Conservation (phyloP, 2,888 invertebrate species). For the Spilarctia lutea region DNA sequence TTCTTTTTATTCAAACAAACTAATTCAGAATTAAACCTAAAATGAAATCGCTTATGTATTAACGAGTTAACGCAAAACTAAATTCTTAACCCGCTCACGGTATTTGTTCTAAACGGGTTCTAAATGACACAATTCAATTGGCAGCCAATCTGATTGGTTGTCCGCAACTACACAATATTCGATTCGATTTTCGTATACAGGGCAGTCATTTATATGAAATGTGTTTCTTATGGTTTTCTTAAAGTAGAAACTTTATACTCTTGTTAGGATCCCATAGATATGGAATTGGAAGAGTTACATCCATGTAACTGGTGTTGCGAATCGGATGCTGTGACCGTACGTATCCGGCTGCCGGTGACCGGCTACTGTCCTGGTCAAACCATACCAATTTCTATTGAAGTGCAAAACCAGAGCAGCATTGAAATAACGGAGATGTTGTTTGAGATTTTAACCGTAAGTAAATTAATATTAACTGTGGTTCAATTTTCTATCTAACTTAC, state of each 20-base stretch:
- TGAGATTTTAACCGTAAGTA: conserved; percentile 63
- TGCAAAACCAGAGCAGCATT: conserved; percentile 58
- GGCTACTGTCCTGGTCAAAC: conserved; percentile 71
- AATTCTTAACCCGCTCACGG: no score
- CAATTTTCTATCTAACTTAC: no score
- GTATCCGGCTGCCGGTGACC: conserved; percentile 56
- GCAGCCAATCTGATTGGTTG: no score
- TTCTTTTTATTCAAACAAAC: no score
- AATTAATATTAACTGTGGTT: no score
- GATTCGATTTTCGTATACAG: background rate
- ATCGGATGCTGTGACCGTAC: conserved; percentile 12
- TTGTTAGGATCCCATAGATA: conserved; percentile 60
- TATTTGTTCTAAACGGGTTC: no score
- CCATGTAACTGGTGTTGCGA: conserved; percentile 44
- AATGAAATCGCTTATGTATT: no score
- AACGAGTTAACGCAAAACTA: no score
- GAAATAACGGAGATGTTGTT: conserved; percentile 67
- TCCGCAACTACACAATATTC: no score
- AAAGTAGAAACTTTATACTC: background rate
- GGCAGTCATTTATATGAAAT: background rate
- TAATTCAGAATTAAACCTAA: no score
- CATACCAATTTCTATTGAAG: conserved; percentile 61
- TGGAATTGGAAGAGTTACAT: conserved; percentile 68
- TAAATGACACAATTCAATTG: no score
- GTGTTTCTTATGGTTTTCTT: background rate